A percentile compares a stretch with the other conserved stretches of the same genome.
Conservation (phyloP, 2,797 vertebrate genomes). For the Melopsittacus undulatus region DNA sequence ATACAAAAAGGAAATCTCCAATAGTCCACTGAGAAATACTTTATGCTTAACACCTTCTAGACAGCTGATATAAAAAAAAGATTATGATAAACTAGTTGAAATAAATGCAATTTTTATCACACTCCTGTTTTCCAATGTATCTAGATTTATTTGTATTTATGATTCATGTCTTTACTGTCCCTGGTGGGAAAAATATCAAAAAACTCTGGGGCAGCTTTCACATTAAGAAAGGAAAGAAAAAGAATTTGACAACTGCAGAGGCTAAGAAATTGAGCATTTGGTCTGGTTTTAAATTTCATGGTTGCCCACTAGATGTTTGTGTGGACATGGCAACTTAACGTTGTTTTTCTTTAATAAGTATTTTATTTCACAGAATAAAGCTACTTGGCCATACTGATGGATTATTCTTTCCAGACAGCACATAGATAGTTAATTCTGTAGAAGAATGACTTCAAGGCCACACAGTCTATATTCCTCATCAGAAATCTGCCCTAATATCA, state of each 20-base stretch:
- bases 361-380: background rate
- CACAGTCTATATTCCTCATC: background rate
- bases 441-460: background rate
- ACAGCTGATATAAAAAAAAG: background rate
- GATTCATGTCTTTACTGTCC: background rate
- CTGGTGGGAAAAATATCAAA: background rate
- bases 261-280: background rate
- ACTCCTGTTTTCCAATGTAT: background rate
- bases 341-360: background rate
- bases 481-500: background rate
- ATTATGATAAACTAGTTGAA: background rate
- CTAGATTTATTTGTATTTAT: background rate
- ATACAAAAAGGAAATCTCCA: background rate
- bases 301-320: background rate
- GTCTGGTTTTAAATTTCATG: background rate
- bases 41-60: slow-evolving; percentile 23
- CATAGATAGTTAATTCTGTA: background rate
- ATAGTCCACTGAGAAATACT: slow-evolving; percentile 13
- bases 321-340: background rate
- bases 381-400: background rate
- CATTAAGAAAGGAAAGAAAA: background rate
- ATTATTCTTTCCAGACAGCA: background rate
- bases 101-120: slow-evolving; percentile 26
- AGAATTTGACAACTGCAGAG: background rate
- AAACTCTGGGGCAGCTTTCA: background rate